A percentile compares a stretch with the other conserved stretches of the same genome.
These are phyloP conservation scores for Cataglyphis hispanica DNA, from an alignment of 1,140 invertebrate species.

Conservation along the genomic window DNA sequence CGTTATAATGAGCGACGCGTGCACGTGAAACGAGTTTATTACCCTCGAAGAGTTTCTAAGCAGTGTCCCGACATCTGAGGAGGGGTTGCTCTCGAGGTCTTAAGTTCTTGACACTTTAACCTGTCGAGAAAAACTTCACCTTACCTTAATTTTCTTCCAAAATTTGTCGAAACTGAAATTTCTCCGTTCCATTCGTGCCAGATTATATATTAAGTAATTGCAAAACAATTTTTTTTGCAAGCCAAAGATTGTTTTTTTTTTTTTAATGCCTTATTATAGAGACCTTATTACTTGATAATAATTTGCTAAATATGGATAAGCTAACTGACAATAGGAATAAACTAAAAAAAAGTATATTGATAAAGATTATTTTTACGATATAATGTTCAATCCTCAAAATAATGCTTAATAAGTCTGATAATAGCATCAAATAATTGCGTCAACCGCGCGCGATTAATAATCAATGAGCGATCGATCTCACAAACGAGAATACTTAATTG, in stretches of 20 bases:
- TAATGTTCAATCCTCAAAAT: neutral
- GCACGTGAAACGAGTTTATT: conserved; percentile 79
- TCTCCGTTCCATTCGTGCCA: neutral
- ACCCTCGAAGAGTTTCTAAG: conserved; percentile 79
- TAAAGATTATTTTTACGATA: neutral
- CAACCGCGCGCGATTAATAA: conserved; percentile 43
- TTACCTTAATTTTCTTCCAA: conserved; percentile 58
- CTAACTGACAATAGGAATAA: neutral
- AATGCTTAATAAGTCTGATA: neutral
- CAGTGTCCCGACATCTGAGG: conserved; percentile 67
- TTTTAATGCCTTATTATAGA: neutral
- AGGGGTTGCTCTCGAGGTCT: conserved; percentile 76
- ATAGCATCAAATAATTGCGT: conserved; percentile 22
- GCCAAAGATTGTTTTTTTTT: neutral
- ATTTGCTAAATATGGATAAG: neutral
- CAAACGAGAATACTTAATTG: conserved; percentile 44
- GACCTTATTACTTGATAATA: neutral
- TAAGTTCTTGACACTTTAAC: conserved; percentile 81
- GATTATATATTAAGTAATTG: conserved; percentile 3
- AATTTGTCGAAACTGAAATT: conserved; percentile 40
- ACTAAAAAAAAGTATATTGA: neutral
- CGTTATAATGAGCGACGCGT: conserved; percentile 80
- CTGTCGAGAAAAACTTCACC: conserved; percentile 70
- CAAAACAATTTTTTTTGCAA: neutral
- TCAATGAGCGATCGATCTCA: conserved; percentile 35